Percentiles rank a stretch among this genome's conserved stretches.
Conservation (phyloP, 1,140 invertebrate genomes). For the Drosophila kikkawai region DNA sequence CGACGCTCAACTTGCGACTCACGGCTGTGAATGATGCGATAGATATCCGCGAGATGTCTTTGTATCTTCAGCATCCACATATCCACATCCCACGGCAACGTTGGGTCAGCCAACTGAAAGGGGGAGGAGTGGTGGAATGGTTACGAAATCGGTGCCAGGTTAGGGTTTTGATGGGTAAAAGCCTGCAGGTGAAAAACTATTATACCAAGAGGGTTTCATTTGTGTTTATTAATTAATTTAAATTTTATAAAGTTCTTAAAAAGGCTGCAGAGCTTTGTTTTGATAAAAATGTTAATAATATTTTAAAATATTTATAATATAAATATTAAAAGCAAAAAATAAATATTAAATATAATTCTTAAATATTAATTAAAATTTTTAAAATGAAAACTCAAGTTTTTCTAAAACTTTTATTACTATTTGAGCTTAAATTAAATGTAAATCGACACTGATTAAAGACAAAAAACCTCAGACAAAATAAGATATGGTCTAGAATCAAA, state of each 20-base stretch:
- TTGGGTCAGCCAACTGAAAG: slow-evolving; percentile 17
- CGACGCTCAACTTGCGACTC: slow-evolving; percentile 18
- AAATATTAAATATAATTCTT: too few relatives aligned
- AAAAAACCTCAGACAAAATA: too few relatives aligned
- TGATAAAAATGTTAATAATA: too few relatives aligned
- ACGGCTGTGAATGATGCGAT: slow-evolving; percentile 63
- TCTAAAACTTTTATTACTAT: too few relatives aligned
- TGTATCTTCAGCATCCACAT: slow-evolving; percentile 2
- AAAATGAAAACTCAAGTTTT: too few relatives aligned
- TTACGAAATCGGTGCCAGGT: slow-evolving; percentile 10
- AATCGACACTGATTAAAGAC: not conserved
- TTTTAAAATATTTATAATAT: too few relatives aligned
- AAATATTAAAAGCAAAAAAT: too few relatives aligned
- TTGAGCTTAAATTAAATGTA: not conserved
- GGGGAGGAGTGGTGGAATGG: not conserved
- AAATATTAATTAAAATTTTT: too few relatives aligned
- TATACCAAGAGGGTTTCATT: not conserved
- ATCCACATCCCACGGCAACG: slow-evolving; percentile 2
- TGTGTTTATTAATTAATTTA: not conserved
- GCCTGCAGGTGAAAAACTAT: too few relatives aligned
- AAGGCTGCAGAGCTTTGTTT: too few relatives aligned
- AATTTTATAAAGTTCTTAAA: not conserved
- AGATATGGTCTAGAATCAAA: not conserved
- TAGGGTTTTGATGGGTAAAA: not conserved
- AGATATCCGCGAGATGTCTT: slow-evolving; percentile 39